These are phyloP conservation scores for Bungarus multicinctus DNA, from an alignment of 2,113 vertebrate species.

Conservation along the genomic window DNA sequence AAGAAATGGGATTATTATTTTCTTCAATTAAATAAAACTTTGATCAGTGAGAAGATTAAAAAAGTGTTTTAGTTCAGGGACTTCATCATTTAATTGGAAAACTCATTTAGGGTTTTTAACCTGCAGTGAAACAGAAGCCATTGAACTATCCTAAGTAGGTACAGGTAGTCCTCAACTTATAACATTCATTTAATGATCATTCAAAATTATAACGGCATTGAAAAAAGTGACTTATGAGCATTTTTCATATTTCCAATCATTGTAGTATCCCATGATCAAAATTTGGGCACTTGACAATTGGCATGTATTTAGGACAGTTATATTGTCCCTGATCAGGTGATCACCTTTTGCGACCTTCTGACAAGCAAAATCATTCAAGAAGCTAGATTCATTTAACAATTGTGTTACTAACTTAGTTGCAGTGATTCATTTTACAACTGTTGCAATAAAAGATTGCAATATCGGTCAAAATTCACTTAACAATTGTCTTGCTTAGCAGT, in stretches of 20 bases:
- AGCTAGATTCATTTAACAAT: neutral
- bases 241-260: too few species aligned
- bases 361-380: too few species aligned
- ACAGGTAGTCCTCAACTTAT: too few species aligned
- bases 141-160: neutral
- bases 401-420: neutral
- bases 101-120: neutral
- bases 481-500: neutral
- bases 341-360: neutral
- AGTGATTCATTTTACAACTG: neutral
- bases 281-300: too few species aligned
- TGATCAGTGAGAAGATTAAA: constrained; percentile 61
- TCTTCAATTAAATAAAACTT: constrained; percentile 65
- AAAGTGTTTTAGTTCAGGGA: constrained; percentile 64
- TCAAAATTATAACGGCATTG: too few species aligned
- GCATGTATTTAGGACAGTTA: neutral
- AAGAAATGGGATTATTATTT: constrained; percentile 62
- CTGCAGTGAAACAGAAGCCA: neutral
- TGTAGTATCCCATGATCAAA: too few species aligned
- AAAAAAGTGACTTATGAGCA: too few species aligned
- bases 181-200: too few species aligned
- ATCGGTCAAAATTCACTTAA: neutral
- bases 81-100: neutral
- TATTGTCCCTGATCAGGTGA: neutral
- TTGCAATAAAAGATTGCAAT: neutral